A percentile compares a stretch with the other conserved stretches of the same genome.
Evolutionary conservation across 2,888 invertebrate species (phyloP).

Genomic region (Baronia brevicornis): DNA sequence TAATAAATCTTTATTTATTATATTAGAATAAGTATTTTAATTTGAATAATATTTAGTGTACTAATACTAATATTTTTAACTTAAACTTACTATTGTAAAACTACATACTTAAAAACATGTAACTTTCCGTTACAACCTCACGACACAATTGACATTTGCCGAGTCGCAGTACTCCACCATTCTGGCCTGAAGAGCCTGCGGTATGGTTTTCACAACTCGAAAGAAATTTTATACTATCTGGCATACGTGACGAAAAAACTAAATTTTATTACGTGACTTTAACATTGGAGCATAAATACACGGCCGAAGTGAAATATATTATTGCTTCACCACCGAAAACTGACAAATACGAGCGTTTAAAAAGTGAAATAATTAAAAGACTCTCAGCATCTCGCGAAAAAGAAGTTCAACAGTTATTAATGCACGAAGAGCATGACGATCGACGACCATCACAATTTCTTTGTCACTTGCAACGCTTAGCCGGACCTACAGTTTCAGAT

Average conservation of each 20-base stretch:
- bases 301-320: conserved; percentile 7
- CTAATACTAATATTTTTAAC: too few species aligned
- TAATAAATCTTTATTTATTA: too few species aligned
- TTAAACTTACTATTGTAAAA: too few species aligned
- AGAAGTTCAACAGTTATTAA: conserved; percentile 1
- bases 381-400: conserved; percentile 4
- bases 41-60: too few species aligned
- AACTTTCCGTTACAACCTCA: too few species aligned
- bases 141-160: too few species aligned
- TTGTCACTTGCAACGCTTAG: conserved; percentile 2
- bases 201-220: too few species aligned
- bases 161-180: conserved; percentile 4
- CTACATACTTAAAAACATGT: too few species aligned
- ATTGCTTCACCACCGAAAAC: conserved; percentile 2
- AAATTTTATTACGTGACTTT: conserved; percentile 10
- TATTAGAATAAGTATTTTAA: too few species aligned
- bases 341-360: conserved; percentile 8
- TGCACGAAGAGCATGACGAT: conserved; percentile 10
- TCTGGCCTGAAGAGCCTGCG: conserved; percentile 11
- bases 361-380: conserved; percentile 3
- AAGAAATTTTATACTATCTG: too few species aligned
- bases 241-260: conserved; percentile 1
- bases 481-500: conserved; percentile 7
- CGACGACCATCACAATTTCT: conserved; percentile 9
- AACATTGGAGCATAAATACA: not conserved